Percentiles rank a stretch among this genome's conserved stretches.
These are phyloP conservation scores for Myrmecobius fasciatus DNA, from an alignment of 2,113 vertebrate genomes.

Conservation along the genomic window DNA sequence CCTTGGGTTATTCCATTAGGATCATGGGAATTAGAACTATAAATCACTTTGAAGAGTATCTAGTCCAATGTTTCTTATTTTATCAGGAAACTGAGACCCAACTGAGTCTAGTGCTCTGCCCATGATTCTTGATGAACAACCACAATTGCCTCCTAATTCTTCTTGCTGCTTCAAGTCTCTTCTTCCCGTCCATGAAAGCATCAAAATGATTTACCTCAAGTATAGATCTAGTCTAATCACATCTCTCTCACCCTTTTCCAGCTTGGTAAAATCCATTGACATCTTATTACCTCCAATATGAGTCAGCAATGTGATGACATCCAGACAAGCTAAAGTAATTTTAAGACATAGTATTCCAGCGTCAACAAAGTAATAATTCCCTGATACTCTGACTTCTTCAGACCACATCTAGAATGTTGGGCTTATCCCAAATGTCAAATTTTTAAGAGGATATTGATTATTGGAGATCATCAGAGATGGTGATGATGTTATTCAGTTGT, in stretches of 20 bases:
- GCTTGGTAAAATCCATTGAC: neutral
- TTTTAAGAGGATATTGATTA: neutral
- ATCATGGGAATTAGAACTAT: neutral
- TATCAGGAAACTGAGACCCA: neutral
- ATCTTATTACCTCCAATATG: neutral
- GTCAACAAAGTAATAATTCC: neutral
- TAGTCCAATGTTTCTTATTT: neutral
- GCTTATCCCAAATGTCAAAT: neutral
- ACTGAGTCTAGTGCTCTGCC: neutral
- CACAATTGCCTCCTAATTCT: neutral
- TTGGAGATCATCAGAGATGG: neutral
- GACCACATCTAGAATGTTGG: neutral
- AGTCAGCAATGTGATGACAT: neutral
- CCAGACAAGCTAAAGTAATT: neutral
- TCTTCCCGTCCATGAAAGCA: neutral
- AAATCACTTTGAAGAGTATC: neutral
- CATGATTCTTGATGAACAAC: neutral
- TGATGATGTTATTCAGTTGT: neutral
- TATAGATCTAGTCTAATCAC: conserved; percentile 15
- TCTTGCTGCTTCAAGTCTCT: conserved; percentile 2
- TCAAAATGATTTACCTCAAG: conserved; percentile 1
- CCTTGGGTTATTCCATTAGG: neutral
- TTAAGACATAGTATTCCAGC: neutral
- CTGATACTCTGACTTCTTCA: neutral
- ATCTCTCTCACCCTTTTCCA: neutral